Evolutionary conservation across 2,888 invertebrate genomes (phyloP).

Genomic region (Sminthurides aquaticus): DNA sequence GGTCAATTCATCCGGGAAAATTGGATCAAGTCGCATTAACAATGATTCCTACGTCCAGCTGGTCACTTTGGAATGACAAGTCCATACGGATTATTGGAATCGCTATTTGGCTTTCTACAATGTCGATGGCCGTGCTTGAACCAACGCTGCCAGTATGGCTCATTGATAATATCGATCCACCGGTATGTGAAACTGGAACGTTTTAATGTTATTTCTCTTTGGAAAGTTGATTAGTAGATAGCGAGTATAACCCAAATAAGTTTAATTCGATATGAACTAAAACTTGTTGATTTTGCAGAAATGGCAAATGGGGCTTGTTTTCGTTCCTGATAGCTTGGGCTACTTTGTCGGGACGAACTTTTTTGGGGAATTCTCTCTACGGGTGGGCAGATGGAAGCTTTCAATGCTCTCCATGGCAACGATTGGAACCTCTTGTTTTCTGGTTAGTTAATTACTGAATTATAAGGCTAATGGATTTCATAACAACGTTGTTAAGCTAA

Average conservation of each 20-base stretch:
- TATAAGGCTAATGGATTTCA: slow-evolving; percentile 1
- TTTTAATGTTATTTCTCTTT: not conserved
- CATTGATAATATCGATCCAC: slow-evolving; percentile 58
- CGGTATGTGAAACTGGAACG: slow-evolving; percentile 48
- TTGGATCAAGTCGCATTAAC: slow-evolving; percentile 6
- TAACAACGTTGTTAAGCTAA: not conserved
- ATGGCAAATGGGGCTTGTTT: slow-evolving; percentile 73
- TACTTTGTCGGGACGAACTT: slow-evolving; percentile 74
- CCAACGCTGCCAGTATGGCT: slow-evolving; percentile 78
- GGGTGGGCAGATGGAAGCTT: slow-evolving; percentile 59
- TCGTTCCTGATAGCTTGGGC: slow-evolving; percentile 76
- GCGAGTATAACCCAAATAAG: no score
- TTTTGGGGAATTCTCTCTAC: slow-evolving; percentile 61
- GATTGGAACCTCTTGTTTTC: slow-evolving; percentile 58
- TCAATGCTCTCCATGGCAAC: slow-evolving; percentile 58
- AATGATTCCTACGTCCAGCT: slow-evolving; percentile 18
- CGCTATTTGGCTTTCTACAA: slow-evolving; percentile 69
- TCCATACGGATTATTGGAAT: slow-evolving; percentile 48
- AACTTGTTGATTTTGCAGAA: slow-evolving; percentile 47
- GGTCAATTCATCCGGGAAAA: not conserved
- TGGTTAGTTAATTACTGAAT: slow-evolving; percentile 49
- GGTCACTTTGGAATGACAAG: slow-evolving; percentile 31
- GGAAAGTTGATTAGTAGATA: not conserved
- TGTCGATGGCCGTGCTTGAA: slow-evolving; percentile 73
- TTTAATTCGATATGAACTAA: no score